Conservation (phyloP, 1,140 invertebrate species). For the Gonatopus flavifemur region DNA sequence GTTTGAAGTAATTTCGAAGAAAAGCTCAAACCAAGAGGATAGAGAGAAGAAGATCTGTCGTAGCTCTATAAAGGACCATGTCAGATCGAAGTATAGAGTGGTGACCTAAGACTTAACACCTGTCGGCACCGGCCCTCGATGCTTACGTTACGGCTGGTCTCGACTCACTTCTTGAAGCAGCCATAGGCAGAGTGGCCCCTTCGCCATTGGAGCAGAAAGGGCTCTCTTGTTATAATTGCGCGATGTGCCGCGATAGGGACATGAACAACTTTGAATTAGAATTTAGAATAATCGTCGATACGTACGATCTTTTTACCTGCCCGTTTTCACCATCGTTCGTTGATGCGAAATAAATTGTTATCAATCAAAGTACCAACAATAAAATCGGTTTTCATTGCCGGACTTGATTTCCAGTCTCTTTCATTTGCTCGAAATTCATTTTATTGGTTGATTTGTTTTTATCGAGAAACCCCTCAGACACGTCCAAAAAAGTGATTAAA, state of each 20-base stretch:
- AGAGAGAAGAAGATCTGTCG: too few species aligned
- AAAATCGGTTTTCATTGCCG: too few species aligned
- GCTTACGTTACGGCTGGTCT: slow-evolving; percentile 84
- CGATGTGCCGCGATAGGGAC: slow-evolving; percentile 76
- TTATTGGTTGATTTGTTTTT: too few species aligned
- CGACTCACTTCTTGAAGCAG: slow-evolving; percentile 84
- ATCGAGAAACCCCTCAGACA: too few species aligned
- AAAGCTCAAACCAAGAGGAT: slow-evolving; percentile 6
- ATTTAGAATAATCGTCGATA: too few species aligned
- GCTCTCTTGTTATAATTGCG: too few species aligned
- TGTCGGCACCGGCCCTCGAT: slow-evolving; percentile 58
- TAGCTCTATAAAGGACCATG: too few species aligned
- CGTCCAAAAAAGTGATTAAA: too few species aligned
- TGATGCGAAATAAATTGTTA: too few species aligned
- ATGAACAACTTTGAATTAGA: slow-evolving; percentile 67
- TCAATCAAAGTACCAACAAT: too few species aligned
- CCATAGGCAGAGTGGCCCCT: slow-evolving; percentile 69
- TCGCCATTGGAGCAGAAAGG: slow-evolving; percentile 47
- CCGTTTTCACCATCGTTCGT: neutral
- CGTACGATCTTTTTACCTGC: slow-evolving; percentile 17
- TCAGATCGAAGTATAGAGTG: slow-evolving; percentile 38
- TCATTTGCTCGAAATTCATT: neutral
- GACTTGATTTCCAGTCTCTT: neutral
- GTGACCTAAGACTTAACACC: slow-evolving; percentile 48
- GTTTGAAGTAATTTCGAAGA: slow-evolving; percentile 14